Evolutionary conservation across 2,113 vertebrate species (phyloP), one percentile per base, ranked within the genome.

Genomic region (Euleptes europaea): DNA sequence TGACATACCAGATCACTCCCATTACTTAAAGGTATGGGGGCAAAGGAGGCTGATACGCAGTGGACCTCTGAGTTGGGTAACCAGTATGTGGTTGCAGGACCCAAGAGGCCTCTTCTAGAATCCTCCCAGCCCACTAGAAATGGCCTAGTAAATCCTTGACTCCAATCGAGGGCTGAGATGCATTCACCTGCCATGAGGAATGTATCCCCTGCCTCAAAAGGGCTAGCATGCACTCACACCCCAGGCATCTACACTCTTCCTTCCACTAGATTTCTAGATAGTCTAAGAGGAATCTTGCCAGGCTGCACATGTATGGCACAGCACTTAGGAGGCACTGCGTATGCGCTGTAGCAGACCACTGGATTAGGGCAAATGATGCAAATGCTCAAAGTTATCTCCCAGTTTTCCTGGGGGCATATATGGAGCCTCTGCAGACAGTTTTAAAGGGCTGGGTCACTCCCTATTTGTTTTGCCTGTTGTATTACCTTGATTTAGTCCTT

Each of bases 401-500:
- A 81, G 6, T 54, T 7, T 71, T 7, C 49, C 38, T 54, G 7
- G 44, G 14, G 26, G 17, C 67, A 57, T 57, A 70, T 51, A 35
- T n/a, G 33, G 31, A 66, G 17, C 31, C 17, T 80, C n/a, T 69
- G 63, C 63, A 67, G 19, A 49, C 23, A 35, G 21, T 69, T 47
- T n/a, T 80, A n/a, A 49, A 15, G 31, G 66, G n/a, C 65, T 80
- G 19, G 42, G 33, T 28, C 66, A 33, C 33, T 31, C 28, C 66
- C 66, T 33, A 15, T 67, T 33, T 83, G 80, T 85, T 75, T 84
- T 83, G 67, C 3, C 75, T 85, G 74, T 74, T n/a, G 74, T 69
- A 35, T 57, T 85, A 66, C 79, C 88, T 85, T 83, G 44, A 78
- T 92, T 79, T 66, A 87, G 86, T 86, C 23, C 15, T 82, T 84